Percentiles rank a stretch among this genome's conserved stretches.
These are phyloP conservation scores for Perognathus longimembris DNA, from an alignment of 2,113 vertebrate genomes.

Conservation along the genomic window DNA sequence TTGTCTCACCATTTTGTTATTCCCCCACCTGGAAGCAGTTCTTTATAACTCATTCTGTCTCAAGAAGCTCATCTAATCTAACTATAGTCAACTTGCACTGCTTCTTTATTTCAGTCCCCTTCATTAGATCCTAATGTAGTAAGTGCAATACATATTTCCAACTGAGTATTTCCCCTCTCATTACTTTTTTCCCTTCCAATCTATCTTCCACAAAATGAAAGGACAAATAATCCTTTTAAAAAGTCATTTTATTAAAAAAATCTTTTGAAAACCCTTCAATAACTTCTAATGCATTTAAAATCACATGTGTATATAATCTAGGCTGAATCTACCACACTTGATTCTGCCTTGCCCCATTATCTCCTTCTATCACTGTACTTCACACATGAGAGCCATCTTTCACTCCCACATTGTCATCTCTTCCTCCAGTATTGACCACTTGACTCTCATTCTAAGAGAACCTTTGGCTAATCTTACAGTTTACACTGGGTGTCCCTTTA, in stretches of 20 bases:
- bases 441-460: constrained; percentile 27
- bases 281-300: constrained; percentile 4
- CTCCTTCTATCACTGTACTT: background rate
- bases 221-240: background rate
- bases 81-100: background rate
- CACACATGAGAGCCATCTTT: background rate
- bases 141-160: background rate
- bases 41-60: background rate
- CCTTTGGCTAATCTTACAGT: background rate
- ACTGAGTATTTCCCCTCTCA: background rate
- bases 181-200: background rate
- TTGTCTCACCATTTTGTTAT: too few species aligned
- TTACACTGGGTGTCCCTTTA: background rate
- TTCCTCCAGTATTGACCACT: background rate
- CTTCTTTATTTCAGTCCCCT: background rate
- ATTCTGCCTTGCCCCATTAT: background rate
- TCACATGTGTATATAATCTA: background rate
- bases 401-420: background rate
- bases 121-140: background rate
- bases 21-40: too few species aligned
- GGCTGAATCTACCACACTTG: background rate
- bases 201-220: background rate
- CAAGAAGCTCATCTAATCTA: background rate
- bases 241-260: background rate
- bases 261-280: background rate